Conservation (phyloP, 2,113 vertebrate genomes). For the Sciurus niger region DNA sequence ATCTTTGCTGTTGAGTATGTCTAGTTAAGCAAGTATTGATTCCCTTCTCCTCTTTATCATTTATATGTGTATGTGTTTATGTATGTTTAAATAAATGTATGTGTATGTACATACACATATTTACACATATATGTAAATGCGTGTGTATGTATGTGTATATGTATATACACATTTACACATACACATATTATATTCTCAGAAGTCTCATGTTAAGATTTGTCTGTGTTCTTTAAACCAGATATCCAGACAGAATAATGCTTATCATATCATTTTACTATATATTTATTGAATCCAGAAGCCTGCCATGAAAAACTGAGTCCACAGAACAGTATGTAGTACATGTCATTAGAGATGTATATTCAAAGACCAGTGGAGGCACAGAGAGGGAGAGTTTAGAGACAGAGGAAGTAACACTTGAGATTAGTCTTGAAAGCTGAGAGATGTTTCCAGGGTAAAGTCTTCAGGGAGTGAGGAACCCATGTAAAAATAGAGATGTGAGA, state of each 20-base stretch:
- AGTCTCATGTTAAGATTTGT: slow-evolving; percentile 4
- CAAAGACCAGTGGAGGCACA: neutral
- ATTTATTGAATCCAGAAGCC: neutral
- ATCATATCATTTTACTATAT: neutral
- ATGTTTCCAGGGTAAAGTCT: neutral
- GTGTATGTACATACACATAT: too few relatives aligned
- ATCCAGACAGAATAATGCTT: neutral
- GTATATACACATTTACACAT: too few relatives aligned
- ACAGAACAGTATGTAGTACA: neutral
- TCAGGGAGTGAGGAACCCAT: neutral
- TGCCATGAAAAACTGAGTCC: neutral
- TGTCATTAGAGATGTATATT: neutral
- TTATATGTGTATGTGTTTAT: neutral
- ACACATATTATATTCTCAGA: neutral
- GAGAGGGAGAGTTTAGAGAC: slow-evolving; percentile 23
- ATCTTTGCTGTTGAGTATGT: neutral
- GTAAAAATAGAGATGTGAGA: neutral
- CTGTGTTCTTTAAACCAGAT: neutral
- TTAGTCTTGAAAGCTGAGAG: neutral
- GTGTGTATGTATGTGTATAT: too few relatives aligned
- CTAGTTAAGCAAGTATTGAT: neutral
- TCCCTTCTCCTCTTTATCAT: neutral
- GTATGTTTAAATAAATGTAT: too few relatives aligned
- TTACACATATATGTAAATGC: neutral
- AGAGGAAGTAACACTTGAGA: neutral